These are phyloP conservation scores for Pomatostomus ruficeps DNA, from an alignment of 2,113 vertebrate species.

Conservation along the genomic window DNA sequence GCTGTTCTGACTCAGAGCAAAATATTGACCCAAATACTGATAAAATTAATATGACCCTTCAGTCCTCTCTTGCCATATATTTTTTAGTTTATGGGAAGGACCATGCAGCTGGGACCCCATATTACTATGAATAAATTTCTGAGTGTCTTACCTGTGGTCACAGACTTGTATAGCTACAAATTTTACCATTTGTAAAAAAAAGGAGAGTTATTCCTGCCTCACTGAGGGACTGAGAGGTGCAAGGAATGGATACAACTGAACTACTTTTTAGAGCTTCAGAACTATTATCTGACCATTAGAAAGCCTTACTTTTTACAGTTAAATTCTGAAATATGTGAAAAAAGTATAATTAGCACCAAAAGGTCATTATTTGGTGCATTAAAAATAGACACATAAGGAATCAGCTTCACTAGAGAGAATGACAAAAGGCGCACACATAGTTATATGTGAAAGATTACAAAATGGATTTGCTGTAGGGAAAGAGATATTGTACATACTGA, in stretches of 20 bases:
- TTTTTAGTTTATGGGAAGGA: background rate
- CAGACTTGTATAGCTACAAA: background rate
- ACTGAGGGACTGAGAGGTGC: background rate
- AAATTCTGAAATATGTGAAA: background rate
- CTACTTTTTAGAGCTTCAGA: background rate
- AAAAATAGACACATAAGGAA: background rate
- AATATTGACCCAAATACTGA: conserved; percentile 35
- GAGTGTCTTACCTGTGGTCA: background rate
- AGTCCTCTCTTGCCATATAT: background rate
- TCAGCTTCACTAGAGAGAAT: background rate
- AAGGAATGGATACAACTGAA: background rate
- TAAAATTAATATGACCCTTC: conserved; percentile 34
- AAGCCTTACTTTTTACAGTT: background rate
- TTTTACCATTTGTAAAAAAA: background rate
- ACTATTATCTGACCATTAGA: background rate
- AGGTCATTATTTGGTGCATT: background rate
- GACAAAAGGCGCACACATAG: background rate
- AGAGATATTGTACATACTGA: background rate
- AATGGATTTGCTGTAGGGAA: conserved; percentile 10
- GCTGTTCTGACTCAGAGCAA: conserved; percentile 23
- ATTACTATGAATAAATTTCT: background rate
- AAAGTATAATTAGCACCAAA: background rate
- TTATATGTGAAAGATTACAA: background rate
- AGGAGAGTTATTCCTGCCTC: background rate
- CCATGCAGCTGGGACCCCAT: background rate